phyloP scores from a whole-genome alignment of 2,113 vertebrate genomes.

The Vulpes lagopus region DNA sequence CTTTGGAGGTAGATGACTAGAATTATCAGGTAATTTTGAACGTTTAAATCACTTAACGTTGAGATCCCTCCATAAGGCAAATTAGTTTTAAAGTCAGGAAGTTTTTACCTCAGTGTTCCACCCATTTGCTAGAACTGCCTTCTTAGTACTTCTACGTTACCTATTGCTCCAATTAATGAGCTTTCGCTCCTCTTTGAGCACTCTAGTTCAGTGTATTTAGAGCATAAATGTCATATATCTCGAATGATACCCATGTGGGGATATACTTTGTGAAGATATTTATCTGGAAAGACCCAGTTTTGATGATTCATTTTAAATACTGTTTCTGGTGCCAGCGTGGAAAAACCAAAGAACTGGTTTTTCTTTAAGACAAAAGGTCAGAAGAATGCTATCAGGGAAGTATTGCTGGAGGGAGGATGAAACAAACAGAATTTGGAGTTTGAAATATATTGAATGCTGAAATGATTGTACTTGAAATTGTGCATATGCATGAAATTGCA shows the following conservation, averaged over 20 bases:
- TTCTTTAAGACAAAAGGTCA: neutral
- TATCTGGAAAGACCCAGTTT: neutral
- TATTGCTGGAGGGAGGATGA: conserved; percentile 1
- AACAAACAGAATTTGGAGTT: neutral
- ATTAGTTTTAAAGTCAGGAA: neutral
- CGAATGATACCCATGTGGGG: neutral
- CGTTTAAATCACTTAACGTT: neutral
- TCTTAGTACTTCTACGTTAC: neutral
- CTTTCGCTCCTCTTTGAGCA: neutral
- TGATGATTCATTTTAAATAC: conserved; percentile 21
- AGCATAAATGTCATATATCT: neutral
- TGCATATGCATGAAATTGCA: neutral
- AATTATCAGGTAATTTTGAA: neutral
- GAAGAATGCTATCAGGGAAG: neutral
- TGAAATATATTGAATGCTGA: neutral
- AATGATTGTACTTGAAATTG: neutral
- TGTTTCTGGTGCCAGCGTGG: neutral
- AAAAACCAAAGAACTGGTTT: neutral
- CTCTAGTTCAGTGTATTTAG: neutral
- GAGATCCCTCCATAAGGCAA: neutral
- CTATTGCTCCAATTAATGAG: neutral
- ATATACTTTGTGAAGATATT: neutral
- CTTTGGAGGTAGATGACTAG: neutral
- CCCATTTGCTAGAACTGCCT: neutral
- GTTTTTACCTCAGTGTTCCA: neutral